These are phyloP conservation scores for Holothuria scabra DNA, from an alignment of 53 echinoderm and acorn worm species.

Conservation along the genomic window DNA sequence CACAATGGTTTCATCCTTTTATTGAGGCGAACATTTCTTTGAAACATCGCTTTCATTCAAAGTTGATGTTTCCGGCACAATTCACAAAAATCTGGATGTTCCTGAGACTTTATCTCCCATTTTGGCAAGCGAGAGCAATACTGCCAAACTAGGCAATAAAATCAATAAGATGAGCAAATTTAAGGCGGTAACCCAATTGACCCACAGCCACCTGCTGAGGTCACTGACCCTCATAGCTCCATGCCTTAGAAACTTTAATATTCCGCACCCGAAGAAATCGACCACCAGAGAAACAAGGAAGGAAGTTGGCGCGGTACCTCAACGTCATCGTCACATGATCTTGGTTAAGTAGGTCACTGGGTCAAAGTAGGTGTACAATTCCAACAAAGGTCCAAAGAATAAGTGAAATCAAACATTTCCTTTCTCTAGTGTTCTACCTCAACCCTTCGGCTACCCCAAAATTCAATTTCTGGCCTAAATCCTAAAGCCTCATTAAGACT, in stretches of 20 bases:
- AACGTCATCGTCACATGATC: conserved; percentile 18
- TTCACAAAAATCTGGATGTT: too few species aligned
- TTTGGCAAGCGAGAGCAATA: conserved; percentile 12
- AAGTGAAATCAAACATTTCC: conserved; percentile 24
- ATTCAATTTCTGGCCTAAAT: conserved; percentile 48
- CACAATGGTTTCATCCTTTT: too few species aligned
- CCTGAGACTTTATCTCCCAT: too few species aligned
- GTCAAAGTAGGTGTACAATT: conserved; percentile 35
- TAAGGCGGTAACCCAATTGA: background rate
- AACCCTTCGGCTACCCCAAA: conserved; percentile 37
- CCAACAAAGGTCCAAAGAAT: background rate
- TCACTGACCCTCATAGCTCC: background rate
- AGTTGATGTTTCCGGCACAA: too few species aligned
- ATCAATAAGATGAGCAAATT: conserved; percentile 19
- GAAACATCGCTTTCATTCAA: too few species aligned
- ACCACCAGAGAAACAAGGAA: too few species aligned
- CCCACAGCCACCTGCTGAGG: conserved; percentile 32
- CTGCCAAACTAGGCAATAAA: conserved; percentile 2
- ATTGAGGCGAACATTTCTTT: too few species aligned
- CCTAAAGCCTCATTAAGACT: conserved; percentile 37
- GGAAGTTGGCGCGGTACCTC: too few species aligned
- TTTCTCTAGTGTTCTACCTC: background rate
- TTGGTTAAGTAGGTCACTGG: conserved; percentile 30
- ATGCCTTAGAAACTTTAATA: too few species aligned
- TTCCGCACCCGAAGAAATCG: too few species aligned